Evolutionary conservation across 2,888 invertebrate genomes (phyloP), one percentile per base, ranked within the genome.

Genomic region (Ochropleura leucogaster): DNA sequence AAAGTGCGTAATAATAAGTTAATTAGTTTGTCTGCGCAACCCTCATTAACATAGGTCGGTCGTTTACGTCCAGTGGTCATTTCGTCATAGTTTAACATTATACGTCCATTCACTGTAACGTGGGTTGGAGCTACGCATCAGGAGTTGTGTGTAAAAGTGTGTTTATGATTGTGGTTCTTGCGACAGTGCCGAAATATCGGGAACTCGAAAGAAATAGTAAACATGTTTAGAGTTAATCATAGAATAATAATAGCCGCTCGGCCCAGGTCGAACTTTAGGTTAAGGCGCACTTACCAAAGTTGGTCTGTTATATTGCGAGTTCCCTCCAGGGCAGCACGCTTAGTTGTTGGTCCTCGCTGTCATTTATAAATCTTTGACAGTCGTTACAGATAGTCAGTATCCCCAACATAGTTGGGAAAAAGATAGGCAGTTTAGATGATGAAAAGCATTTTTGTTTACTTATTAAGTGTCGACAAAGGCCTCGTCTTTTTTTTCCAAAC

Each of bases 31-130:
- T 77, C 74, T 82, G 83, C 80, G 75, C 77, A 77, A 83, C 74
- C 74, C 53, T 72, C 60, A 87, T 90, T 90, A 84, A 79, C 89
- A 89, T 89, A 89, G 90, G 90, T 88, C 90, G 88, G 85, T 85
- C 88, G 82, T 88, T 88, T 81, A 82, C 90, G 72, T 71, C 71
- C 30, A 77, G 72, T 82, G 72, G 84, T 79, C 75, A 69, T 85
- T 86, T 86, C 85, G 79, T 86, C 80, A 85, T 67, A 77, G 80
- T 77, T 83, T 80, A 74, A 74, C 73, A 63, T 82, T 82, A 64
- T 55, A 68, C 4, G 83, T 85, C 59, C 72, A 83, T 85, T 85
- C 44, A 71, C 46, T 68, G 60, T 40, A 67, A 42, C 62, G 53
- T 69, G 42, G 62, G 20, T 40, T 42, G 74, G 47, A n/a, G 51